Conservation (phyloP, 2,888 invertebrate genomes). For the Athalia cordata region DNA sequence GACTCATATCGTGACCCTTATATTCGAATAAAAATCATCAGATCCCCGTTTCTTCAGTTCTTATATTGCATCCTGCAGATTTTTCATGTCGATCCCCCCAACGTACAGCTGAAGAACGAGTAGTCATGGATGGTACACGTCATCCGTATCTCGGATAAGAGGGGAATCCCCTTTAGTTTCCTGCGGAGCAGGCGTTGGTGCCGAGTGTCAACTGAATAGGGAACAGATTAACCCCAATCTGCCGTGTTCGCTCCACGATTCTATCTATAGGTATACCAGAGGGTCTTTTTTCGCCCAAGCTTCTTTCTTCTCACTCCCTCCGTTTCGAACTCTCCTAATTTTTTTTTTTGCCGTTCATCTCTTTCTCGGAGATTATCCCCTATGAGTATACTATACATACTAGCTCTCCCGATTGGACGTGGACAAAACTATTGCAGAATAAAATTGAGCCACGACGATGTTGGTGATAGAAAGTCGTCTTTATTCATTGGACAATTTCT, state of each 20-base stretch:
- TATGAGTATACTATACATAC: not conserved
- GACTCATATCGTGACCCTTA: not conserved
- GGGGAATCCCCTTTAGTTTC: constrained; percentile 17
- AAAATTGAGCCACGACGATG: too few relatives aligned
- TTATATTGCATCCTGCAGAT: constrained; percentile 40
- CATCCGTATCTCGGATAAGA: not conserved
- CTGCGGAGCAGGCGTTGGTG: not conserved
- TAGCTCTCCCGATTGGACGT: too few relatives aligned
- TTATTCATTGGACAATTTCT: too few relatives aligned
- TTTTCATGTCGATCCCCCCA: constrained; percentile 28
- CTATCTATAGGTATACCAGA: constrained; percentile 1
- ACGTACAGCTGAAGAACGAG: too few relatives aligned
- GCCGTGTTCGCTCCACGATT: constrained; percentile 23
- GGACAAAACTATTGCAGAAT: too few relatives aligned
- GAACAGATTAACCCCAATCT: constrained; percentile 53
- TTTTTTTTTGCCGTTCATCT: not conserved
- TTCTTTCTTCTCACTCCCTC: not conserved
- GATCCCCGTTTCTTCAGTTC: constrained; percentile 4
- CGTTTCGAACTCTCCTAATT: not conserved
- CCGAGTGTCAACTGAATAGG: constrained; percentile 55
- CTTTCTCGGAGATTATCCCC: not conserved
- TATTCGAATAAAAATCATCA: not conserved
- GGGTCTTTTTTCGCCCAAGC: constrained; percentile 12
- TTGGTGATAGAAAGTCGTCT: too few relatives aligned
- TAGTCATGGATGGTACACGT: too few relatives aligned